These are phyloP conservation scores for Notodonta dromedarius DNA, from an alignment of 2,888 invertebrate species.

Conservation along the genomic window DNA sequence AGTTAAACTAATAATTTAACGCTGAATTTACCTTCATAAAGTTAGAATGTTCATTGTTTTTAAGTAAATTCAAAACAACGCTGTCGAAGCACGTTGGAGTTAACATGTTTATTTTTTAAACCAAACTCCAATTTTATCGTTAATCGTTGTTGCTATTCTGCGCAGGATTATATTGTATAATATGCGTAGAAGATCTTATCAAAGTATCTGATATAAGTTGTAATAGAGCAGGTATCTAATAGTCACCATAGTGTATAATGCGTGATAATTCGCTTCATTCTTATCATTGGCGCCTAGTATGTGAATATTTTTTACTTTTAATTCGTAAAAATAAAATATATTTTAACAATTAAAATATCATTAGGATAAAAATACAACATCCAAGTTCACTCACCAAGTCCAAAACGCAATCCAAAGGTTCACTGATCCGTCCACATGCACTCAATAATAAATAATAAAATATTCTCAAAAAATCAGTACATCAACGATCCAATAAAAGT, in stretches of 20 bases:
- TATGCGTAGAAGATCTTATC: slow-evolving; percentile 17
- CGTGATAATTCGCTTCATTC: neutral
- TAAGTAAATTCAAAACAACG: neutral
- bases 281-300: slow-evolving; percentile 8
- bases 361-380: slow-evolving; percentile 14
- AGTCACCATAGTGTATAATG: slow-evolving; percentile 1
- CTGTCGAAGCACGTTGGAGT: slow-evolving; percentile 10
- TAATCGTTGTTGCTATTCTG: slow-evolving; percentile 22
- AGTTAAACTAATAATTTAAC: neutral
- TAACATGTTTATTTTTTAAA: slow-evolving; percentile 21
- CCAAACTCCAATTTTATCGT: slow-evolving; percentile 23
- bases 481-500: slow-evolving; percentile 37
- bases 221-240: slow-evolving; percentile 6
- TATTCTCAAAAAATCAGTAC: slow-evolving; percentile 36
- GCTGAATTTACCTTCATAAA: neutral
- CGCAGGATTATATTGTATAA: slow-evolving; percentile 21
- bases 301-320: slow-evolving; percentile 2
- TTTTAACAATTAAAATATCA: neutral
- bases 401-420: slow-evolving; percentile 80
- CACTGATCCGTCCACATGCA: slow-evolving; percentile 72
- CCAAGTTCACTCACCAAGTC: slow-evolving; percentile 66
- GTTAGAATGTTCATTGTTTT: neutral
- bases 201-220: slow-evolving; percentile 13
- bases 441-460: slow-evolving; percentile 55
- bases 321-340: neutral